Evolutionary conservation across 2,888 invertebrate species (phyloP).

Genomic region (Molorchus minor): DNA sequence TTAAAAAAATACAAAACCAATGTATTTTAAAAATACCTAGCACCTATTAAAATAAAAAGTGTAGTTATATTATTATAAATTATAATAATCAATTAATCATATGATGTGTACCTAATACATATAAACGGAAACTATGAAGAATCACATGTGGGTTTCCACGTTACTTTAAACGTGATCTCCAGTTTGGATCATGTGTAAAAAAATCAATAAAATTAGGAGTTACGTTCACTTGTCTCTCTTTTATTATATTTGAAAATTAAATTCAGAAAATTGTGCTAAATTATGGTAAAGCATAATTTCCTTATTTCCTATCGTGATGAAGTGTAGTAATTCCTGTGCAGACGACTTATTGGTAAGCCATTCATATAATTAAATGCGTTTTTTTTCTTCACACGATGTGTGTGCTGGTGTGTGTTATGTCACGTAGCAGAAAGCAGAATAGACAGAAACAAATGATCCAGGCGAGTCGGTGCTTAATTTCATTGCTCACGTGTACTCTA

Average conservation of each 20-base stretch:
- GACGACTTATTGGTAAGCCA: no score
- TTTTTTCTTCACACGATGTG: not conserved
- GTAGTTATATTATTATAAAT: not conserved
- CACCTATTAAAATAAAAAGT: not conserved
- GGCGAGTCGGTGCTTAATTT: constrained; percentile 37
- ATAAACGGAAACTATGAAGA: constrained; percentile 34
- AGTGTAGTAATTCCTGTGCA: no score
- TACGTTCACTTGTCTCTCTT: constrained; percentile 38
- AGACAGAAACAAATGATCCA: constrained; percentile 33
- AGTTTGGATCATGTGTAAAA: constrained; percentile 52
- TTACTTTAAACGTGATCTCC: constrained; percentile 60
- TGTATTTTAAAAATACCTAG: no score
- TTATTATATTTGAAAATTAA: not conserved
- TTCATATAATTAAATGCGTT: no score
- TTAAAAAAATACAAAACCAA: no score
- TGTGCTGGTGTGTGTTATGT: constrained; percentile 41
- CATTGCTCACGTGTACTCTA: constrained; percentile 55
- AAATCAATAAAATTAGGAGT: constrained; percentile 41
- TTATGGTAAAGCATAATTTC: no score
- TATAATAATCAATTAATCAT: not conserved
- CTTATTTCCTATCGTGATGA: no score
- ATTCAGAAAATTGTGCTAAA: no score
- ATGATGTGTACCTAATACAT: constrained; percentile 18
- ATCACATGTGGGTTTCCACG: constrained; percentile 62
- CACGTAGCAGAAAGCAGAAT: constrained; percentile 40